These are phyloP conservation scores for Rhodeus uyekii DNA, from an alignment of 2,797 vertebrate genomes.

Conservation along the genomic window DNA sequence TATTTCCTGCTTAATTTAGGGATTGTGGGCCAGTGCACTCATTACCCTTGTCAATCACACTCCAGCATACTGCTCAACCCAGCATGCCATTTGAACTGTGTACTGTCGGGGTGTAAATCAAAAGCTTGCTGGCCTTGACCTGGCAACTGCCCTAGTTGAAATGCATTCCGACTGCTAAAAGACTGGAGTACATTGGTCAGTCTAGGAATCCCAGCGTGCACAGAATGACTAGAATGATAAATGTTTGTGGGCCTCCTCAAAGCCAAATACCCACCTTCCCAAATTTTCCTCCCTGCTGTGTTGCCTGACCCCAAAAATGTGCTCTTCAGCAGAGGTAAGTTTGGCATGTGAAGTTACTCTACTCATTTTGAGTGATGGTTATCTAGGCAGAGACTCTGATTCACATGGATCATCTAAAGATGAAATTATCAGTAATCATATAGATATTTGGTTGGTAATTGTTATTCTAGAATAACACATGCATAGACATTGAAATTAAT, in stretches of 20 bases:
- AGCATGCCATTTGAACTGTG: conserved; percentile 65
- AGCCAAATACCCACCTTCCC: conserved; percentile 26
- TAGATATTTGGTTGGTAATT: background rate
- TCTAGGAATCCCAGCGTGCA: conserved; percentile 16
- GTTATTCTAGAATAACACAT: background rate
- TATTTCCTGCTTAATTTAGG: conserved; percentile 46
- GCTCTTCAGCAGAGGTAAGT: conserved; percentile 52
- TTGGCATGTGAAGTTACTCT: conserved; percentile 42
- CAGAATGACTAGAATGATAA: conserved; percentile 21
- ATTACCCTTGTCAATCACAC: conserved; percentile 45
- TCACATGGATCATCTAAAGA: too few relatives aligned
- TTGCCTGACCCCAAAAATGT: conserved; percentile 28
- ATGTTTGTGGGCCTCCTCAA: conserved; percentile 32
- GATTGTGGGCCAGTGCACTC: conserved; percentile 26
- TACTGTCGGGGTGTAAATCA: conserved; percentile 67
- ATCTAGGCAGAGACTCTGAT: background rate
- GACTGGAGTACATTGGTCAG: background rate
- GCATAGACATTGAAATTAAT: background rate
- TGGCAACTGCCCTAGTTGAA: conserved; percentile 37
- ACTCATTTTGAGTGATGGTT: conserved; percentile 10
- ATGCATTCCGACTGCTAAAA: conserved; percentile 35
- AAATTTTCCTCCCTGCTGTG: conserved; percentile 8
- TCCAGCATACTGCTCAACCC: conserved; percentile 8
- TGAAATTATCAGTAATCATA: too few relatives aligned
- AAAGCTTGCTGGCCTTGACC: conserved; percentile 66